Percentiles rank a stretch among this genome's conserved stretches.
Conservation (phyloP, 2,888 invertebrate genomes). For the Trachelus tabidus region DNA sequence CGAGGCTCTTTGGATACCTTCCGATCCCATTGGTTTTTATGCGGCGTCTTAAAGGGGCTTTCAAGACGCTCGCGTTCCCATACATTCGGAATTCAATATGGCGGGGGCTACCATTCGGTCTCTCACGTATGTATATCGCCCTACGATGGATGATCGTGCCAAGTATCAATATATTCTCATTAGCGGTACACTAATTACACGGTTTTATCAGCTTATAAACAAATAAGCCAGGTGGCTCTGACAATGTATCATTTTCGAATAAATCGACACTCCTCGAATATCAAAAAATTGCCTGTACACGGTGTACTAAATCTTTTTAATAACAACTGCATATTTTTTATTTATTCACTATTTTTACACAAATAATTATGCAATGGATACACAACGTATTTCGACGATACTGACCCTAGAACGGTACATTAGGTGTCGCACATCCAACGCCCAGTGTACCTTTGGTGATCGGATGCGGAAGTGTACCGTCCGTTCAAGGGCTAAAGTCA, state of each 20-base stretch:
- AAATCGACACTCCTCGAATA: not conserved
- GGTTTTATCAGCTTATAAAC: not conserved
- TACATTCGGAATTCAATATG: constrained; percentile 29
- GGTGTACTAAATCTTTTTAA: not conserved
- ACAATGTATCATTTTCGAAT: not conserved
- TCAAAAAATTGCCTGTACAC: not conserved
- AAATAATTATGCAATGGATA: not conserved
- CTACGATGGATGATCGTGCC: not conserved
- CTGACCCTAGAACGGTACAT: no score
- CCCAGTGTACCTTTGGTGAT: no score
- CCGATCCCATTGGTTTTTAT: constrained; percentile 14
- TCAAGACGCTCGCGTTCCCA: constrained; percentile 1
- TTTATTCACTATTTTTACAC: not conserved
- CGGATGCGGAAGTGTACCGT: no score
- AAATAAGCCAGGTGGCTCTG: not conserved
- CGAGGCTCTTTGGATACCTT: constrained; percentile 26
- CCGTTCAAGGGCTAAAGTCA: not conserved
- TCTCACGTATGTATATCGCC: constrained; percentile 3
- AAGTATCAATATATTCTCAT: not conserved
- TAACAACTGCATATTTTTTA: not conserved
- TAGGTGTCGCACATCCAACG: no score
- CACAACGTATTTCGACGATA: not conserved
- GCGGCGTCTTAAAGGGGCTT: constrained; percentile 20
- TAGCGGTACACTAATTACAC: not conserved
- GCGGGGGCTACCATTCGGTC: not conserved